Conservation (phyloP, 2,797 vertebrate genomes). For the Glossophaga mutica region DNA sequence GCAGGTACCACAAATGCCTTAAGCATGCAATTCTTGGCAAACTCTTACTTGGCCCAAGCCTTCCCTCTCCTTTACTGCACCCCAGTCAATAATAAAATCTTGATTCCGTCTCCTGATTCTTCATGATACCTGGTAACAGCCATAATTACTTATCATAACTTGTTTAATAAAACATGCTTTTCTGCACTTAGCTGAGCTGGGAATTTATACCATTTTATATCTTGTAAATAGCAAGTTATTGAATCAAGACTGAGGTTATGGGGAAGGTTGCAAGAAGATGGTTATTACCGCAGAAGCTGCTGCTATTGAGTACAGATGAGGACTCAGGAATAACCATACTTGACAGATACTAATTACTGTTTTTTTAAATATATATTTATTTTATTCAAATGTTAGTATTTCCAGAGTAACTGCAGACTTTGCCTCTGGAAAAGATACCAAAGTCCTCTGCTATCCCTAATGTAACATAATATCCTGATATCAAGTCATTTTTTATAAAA, state of each 20-base stretch:
- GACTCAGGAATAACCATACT: not conserved
- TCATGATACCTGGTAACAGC: constrained; percentile 29
- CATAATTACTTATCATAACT: constrained; percentile 54
- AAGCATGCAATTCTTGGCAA: not conserved
- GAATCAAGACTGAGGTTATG: not conserved
- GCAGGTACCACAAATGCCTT: not conserved
- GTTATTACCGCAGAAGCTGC: not conserved
- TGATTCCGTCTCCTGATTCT: constrained; percentile 45
- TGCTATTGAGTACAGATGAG: not conserved
- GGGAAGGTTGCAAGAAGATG: not conserved
- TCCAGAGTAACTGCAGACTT: not conserved
- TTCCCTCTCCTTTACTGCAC: not conserved
- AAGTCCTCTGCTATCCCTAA: not conserved
- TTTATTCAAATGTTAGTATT: constrained; percentile 27
- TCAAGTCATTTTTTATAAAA: not conserved
- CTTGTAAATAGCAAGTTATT: constrained; percentile 30
- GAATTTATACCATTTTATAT: constrained; percentile 40
- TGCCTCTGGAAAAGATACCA: not conserved
- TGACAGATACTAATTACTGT: not conserved
- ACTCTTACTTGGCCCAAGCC: not conserved
- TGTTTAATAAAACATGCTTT: constrained; percentile 53
- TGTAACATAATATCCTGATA: not conserved
- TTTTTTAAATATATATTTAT: not conserved
- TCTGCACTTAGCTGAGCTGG: constrained; percentile 3
- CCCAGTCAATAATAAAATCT: constrained; percentile 29